Percentiles rank a stretch among this genome's conserved stretches.
Conservation (phyloP, 2,797 vertebrate genomes). For the Oryzias sinensis region DNA sequence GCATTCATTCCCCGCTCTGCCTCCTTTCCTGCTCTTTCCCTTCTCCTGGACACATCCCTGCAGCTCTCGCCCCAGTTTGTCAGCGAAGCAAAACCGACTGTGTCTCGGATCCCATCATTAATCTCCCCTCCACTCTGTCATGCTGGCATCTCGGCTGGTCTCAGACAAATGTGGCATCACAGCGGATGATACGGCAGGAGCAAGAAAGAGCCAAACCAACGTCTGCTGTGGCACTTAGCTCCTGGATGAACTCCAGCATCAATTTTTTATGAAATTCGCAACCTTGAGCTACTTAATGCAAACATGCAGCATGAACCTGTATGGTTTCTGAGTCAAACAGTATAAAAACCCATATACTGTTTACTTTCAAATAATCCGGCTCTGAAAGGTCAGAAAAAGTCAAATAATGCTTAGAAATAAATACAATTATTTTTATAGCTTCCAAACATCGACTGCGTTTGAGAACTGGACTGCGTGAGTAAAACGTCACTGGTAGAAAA, state of each 20-base stretch:
- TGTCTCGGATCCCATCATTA: conserved; percentile 69
- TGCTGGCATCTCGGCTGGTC: conserved; percentile 43
- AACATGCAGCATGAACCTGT: no score
- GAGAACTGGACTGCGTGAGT: no score
- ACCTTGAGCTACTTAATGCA: no score
- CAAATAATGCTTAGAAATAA: no score
- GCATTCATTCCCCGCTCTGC: conserved; percentile 18
- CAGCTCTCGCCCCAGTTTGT: conserved; percentile 76
- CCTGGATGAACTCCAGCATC: conserved; percentile 20
- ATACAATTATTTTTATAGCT: no score
- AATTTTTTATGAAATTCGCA: neutral
- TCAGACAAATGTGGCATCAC: conserved; percentile 74
- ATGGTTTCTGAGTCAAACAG: no score
- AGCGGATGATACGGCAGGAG: conserved; percentile 66
- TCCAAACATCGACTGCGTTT: no score
- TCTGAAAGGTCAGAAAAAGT: no score
- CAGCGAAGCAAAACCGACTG: conserved; percentile 77
- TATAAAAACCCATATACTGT: no score
- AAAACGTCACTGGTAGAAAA: no score
- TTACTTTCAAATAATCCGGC: no score
- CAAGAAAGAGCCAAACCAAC: conserved; percentile 71
- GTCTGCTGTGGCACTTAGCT: conserved; percentile 39
- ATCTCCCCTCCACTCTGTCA: conserved; percentile 53
- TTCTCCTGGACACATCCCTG: conserved; percentile 47
- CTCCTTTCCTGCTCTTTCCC: conserved; percentile 28